Conservation (phyloP, 2,113 vertebrate genomes). For the Ameiurus melas region DNA sequence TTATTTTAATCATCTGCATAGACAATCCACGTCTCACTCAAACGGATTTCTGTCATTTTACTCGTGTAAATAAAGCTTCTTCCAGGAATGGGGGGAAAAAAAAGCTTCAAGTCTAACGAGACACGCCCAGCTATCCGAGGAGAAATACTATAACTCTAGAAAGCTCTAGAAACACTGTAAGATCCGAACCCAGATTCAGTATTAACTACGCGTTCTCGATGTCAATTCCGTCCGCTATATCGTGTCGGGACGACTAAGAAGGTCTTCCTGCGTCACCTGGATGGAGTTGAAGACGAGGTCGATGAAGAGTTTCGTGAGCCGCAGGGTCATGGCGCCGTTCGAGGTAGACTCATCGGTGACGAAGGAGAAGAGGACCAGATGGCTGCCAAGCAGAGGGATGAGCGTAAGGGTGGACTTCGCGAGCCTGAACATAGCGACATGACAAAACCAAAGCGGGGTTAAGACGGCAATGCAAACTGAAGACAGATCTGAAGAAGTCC, state of each 20-base stretch:
- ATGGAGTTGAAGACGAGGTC: conserved; percentile 95
- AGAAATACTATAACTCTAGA: too few species aligned
- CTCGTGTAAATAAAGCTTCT: not conserved
- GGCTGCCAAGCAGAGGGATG: conserved; percentile 92
- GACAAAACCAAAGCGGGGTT: not conserved
- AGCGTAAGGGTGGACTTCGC: conserved; percentile 94
- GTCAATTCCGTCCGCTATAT: not conserved
- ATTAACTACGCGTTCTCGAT: not conserved
- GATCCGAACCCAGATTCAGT: not conserved
- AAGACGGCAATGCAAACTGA: not conserved
- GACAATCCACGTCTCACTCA: not conserved
- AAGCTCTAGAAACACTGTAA: not conserved
- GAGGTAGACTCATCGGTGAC: conserved; percentile 85
- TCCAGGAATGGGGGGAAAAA: not conserved
- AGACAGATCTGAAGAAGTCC: not conserved
- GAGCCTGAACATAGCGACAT: conserved; percentile 71
- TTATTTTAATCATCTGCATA: too few species aligned
- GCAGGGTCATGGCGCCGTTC: conserved; percentile 77
- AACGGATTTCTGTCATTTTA: not conserved
- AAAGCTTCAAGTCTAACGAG: not conserved
- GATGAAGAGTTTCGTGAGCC: conserved; percentile 87
- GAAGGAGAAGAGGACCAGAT: conserved; percentile 89
- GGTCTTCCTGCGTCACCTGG: conserved; percentile 75
- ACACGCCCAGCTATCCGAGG: not conserved
- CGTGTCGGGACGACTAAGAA: not conserved